phyloP scores from a whole-genome alignment of 2,888 invertebrate species.

The Athrips mouffetella region DNA sequence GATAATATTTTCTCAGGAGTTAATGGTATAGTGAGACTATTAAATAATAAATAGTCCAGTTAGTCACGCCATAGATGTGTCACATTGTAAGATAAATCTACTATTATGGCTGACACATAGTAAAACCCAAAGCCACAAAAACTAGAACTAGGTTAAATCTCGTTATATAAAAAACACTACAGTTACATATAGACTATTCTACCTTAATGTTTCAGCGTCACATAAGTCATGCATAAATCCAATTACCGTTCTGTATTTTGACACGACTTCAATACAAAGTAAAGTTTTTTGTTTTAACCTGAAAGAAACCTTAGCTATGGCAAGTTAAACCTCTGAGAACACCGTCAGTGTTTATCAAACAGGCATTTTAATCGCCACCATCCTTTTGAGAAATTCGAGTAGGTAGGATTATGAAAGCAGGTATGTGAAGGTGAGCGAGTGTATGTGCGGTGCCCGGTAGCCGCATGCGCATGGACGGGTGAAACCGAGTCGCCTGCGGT shows the following conservation, averaged over 20 bases:
- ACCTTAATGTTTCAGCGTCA: too few species aligned
- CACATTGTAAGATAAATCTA: constrained; percentile 18
- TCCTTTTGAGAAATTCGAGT: constrained; percentile 37
- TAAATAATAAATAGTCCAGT: constrained; percentile 18
- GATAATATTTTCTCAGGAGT: constrained; percentile 56
- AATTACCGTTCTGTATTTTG: too few species aligned
- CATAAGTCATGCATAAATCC: too few species aligned
- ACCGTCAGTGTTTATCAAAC: background rate
- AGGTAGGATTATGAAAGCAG: constrained; percentile 52
- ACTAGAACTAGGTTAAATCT: constrained; percentile 20
- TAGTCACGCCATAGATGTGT: constrained; percentile 43
- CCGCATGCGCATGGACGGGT: constrained; percentile 25
- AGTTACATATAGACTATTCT: too few species aligned
- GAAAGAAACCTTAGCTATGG: background rate
- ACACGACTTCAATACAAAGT: too few species aligned
- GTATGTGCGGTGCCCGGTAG: constrained; percentile 43
- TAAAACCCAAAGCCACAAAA: constrained; percentile 6
- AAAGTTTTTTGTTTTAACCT: too few species aligned
- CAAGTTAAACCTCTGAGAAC: background rate
- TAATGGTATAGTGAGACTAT: constrained; percentile 38
- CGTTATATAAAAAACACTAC: too few species aligned
- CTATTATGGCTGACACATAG: background rate
- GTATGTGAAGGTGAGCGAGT: constrained; percentile 50
- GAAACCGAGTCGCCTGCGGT: constrained; percentile 51
- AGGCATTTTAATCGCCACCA: background rate